A percentile compares a stretch with the other conserved stretches of the same genome.
phyloP scores from a whole-genome alignment of 2,797 vertebrate species.

The Crenichthys baileyi region DNA sequence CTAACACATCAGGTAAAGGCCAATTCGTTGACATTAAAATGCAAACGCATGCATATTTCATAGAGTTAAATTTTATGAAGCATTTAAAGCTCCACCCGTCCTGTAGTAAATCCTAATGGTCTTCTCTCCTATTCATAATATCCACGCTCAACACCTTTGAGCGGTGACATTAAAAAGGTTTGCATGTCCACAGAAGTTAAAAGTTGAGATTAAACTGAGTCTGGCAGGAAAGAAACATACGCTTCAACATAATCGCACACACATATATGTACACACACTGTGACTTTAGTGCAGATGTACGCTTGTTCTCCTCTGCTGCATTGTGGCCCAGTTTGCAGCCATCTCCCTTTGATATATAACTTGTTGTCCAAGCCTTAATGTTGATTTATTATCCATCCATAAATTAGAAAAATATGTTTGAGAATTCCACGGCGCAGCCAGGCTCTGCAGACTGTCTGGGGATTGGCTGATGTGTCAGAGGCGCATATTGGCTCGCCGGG shows the following conservation, averaged over 20 bases:
- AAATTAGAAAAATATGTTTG: constrained; percentile 99
- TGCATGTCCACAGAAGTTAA: constrained; percentile 76
- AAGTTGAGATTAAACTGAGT: constrained; percentile 71
- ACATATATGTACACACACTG: constrained; percentile 39
- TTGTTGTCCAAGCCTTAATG: constrained; percentile 99
- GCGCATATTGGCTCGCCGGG: constrained; percentile 98
- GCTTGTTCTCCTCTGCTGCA: constrained; percentile 84
- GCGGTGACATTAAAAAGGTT: constrained; percentile 81
- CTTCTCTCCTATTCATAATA: constrained; percentile 79
- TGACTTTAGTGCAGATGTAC: constrained; percentile 78
- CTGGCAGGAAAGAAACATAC: constrained; percentile 56
- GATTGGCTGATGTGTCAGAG: constrained; percentile 99
- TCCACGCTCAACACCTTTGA: constrained; percentile 77
- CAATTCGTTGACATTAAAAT: constrained; percentile 84
- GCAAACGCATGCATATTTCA: constrained; percentile 84
- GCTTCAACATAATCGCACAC: constrained; percentile 37
- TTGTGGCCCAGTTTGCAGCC: constrained; percentile 93
- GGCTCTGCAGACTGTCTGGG: constrained; percentile 95
- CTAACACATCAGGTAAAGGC: constrained; percentile 82
- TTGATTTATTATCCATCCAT: constrained; percentile 99
- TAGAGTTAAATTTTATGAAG: constrained; percentile 87
- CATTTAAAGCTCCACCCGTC: constrained; percentile 83
- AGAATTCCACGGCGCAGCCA: constrained; percentile 96
- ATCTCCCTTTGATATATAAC: constrained; percentile 99
- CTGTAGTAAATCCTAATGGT: constrained; percentile 85